These are phyloP conservation scores for Sciurus vulgaris DNA, from an alignment of 2,797 vertebrate species.

Conservation along the genomic window DNA sequence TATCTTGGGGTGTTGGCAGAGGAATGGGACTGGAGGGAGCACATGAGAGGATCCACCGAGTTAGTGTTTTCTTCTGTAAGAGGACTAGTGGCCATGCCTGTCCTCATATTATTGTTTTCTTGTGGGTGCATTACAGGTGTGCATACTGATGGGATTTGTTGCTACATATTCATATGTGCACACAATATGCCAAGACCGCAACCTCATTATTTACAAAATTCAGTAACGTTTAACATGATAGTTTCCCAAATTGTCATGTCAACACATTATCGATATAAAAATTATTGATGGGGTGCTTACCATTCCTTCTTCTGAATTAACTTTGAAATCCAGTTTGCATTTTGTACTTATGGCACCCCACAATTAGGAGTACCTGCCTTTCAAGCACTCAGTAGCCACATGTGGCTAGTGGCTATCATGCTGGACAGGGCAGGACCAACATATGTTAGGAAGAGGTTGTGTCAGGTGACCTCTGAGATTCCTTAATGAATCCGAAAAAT, in stretches of 20 bases:
- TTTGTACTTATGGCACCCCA: background rate
- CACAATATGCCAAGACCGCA: too few relatives aligned
- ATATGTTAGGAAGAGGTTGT: background rate
- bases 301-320: background rate
- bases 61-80: background rate
- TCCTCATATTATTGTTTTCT: background rate
- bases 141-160: too few relatives aligned
- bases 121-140: too few relatives aligned
- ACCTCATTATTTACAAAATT: too few relatives aligned
- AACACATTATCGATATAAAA: background rate
- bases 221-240: background rate
- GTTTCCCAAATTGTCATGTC: background rate
- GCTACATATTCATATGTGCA: too few relatives aligned
- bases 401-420: fast-evolving
- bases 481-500: background rate
- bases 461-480: background rate
- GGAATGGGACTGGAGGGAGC: background rate
- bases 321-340: background rate
- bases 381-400: background rate
- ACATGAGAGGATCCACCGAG: too few relatives aligned
- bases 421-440: background rate
- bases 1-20: background rate
- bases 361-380: background rate
- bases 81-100: background rate
- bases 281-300: background rate